phyloP scores from a whole-genome alignment of 2,113 vertebrate genomes.

The Vulpes ferrilata region DNA sequence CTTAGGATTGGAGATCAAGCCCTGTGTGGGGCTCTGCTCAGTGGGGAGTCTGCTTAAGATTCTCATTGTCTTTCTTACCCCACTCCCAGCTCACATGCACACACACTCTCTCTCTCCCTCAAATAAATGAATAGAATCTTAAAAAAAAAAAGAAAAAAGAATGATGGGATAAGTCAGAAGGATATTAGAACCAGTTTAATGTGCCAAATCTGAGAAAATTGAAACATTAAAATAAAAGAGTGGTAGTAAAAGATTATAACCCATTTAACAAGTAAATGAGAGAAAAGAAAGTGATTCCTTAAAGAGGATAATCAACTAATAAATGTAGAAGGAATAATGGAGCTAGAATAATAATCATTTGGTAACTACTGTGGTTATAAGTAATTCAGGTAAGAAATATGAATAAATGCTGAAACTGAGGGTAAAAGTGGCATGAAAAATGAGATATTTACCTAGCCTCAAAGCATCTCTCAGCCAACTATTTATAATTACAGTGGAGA shows the following conservation, averaged over 20 bases:
- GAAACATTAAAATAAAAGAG: neutral
- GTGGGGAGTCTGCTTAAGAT: too few relatives aligned
- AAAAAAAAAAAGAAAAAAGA: too few relatives aligned
- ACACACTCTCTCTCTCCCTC: too few relatives aligned
- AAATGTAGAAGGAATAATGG: neutral
- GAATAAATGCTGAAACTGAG: neutral
- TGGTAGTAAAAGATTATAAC: neutral
- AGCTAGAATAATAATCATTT: neutral
- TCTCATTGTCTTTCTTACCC: too few relatives aligned
- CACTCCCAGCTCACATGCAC: too few relatives aligned
- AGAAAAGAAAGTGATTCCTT: neutral
- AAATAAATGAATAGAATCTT: too few relatives aligned
- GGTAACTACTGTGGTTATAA: neutral
- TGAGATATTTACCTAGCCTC: neutral
- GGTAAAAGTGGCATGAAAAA: neutral
- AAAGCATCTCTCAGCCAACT: neutral
- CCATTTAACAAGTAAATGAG: neutral
- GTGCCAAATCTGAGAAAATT: neutral
- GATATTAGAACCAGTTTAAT: neutral
- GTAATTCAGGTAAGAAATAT: conserved; percentile 21
- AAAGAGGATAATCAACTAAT: neutral
- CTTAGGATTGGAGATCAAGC: too few relatives aligned
- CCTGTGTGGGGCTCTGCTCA: too few relatives aligned
- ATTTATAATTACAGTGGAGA: neutral
- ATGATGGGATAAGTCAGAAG: neutral